These are phyloP conservation scores for Ostrea edulis DNA, from an alignment of 1,140 invertebrate species.

Conservation along the genomic window DNA sequence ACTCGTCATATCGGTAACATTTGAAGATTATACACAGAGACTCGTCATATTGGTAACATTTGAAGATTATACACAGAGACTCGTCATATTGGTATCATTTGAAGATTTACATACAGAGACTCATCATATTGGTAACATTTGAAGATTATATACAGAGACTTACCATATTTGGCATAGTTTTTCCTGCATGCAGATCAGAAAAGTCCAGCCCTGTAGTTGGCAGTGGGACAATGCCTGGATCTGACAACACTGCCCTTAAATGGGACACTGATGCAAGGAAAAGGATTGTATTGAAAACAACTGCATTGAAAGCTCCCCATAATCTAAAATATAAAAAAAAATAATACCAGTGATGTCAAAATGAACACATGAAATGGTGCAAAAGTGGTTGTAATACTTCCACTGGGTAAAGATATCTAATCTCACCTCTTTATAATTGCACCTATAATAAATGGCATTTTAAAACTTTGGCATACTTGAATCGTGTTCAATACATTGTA, in stretches of 20 bases:
- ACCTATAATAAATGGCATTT: neutral
- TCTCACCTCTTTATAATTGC: no score
- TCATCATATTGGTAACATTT: neutral
- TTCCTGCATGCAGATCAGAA: conserved; percentile 88
- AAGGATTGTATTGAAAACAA: conserved; percentile 90
- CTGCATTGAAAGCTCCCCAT: conserved; percentile 91
- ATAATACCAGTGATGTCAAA: neutral
- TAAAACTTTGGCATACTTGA: neutral
- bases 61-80: neutral
- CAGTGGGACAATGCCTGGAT: conserved; percentile 93
- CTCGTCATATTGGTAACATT: conserved; percentile 51
- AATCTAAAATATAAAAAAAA: conserved; percentile 83
- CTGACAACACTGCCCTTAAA: conserved; percentile 90
- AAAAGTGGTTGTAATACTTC: no score
- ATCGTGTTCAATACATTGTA: neutral
- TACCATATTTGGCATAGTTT: conserved; percentile 60
- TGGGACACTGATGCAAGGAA: conserved; percentile 89
- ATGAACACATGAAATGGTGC: neutral
- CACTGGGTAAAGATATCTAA: no score
- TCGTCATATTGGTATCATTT: conserved; percentile 49
- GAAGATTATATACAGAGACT: neutral
- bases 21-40: neutral
- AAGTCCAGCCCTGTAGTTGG: conserved; percentile 90
- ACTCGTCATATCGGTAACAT: conserved; percentile 47
- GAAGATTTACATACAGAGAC: neutral